Evolutionary conservation across 2,797 vertebrate species (phyloP).

Genomic region (Chloroceryle amazona): DNA sequence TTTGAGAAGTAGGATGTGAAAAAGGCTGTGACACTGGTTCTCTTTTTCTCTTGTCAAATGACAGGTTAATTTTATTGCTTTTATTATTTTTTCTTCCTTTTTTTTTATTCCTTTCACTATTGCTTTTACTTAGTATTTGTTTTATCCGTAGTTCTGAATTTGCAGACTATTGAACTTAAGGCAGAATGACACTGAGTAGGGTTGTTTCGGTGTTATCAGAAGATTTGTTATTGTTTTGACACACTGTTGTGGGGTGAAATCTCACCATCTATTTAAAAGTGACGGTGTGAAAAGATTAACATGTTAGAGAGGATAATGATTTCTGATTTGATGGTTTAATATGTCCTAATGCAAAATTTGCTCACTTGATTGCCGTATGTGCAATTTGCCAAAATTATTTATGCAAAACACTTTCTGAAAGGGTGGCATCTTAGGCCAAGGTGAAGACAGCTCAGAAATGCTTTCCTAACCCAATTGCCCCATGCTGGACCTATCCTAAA

Average conservation of each 20-base stretch:
- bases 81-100: not conserved
- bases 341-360: not conserved
- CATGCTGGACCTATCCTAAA: not conserved
- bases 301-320: not conserved
- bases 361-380: not conserved
- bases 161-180: not conserved
- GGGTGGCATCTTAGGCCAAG: not conserved
- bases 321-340: not conserved
- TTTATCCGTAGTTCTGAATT: not conserved
- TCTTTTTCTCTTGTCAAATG: not conserved
- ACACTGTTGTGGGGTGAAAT: not conserved
- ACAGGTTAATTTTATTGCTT: slow-evolving; percentile 14
- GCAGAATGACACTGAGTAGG: not conserved
- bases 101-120: not conserved
- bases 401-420: not conserved
- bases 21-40: not conserved
- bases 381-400: not conserved
- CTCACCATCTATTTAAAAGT: not conserved
- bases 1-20: not conserved
- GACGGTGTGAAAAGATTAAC: not conserved
- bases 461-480: not conserved
- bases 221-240: not conserved
- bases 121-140: slow-evolving; percentile 12
- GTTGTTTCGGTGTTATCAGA: not conserved
- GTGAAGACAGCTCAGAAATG: not conserved